phyloP scores from a whole-genome alignment of 2,888 invertebrate genomes.

The Lapara coniferarum region DNA sequence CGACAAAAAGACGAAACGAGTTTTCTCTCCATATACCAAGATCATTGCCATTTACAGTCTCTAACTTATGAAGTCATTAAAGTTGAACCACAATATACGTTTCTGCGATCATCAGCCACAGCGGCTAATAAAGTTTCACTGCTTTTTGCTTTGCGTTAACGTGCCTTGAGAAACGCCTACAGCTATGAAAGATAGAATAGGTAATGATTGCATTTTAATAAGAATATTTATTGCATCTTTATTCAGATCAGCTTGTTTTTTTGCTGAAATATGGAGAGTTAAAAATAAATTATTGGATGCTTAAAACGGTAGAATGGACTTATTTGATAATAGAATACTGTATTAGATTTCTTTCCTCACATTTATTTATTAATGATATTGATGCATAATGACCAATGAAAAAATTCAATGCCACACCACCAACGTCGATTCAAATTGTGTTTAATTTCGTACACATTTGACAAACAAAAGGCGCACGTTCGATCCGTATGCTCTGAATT shows the following conservation, averaged over 20 bases:
- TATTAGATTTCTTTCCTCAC: background rate
- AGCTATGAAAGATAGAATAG: slow-evolving; percentile 4
- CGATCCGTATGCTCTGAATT: slow-evolving; percentile 37
- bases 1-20: background rate
- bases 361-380: background rate
- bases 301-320: background rate
- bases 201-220: slow-evolving; percentile 16
- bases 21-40: slow-evolving; percentile 13
- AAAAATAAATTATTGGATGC: background rate
- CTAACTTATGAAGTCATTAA: slow-evolving; percentile 23
- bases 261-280: background rate
- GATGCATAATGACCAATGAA: background rate
- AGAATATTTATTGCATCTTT: slow-evolving; percentile 12
- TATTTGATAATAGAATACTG: background rate
- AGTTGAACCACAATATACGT: slow-evolving; percentile 11
- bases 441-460: slow-evolving; percentile 36
- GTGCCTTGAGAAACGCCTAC: slow-evolving; percentile 14
- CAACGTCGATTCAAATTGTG: slow-evolving; percentile 34
- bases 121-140: slow-evolving; percentile 19
- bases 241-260: background rate
- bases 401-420: slow-evolving; percentile 33
- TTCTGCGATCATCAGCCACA: slow-evolving; percentile 15
- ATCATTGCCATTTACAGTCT: slow-evolving; percentile 15
- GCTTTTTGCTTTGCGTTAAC: slow-evolving; percentile 13
- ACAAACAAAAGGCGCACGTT: slow-evolving; percentile 40